phyloP scores from a whole-genome alignment of 1,140 invertebrate species.

The Apocrypta bakeri region DNA sequence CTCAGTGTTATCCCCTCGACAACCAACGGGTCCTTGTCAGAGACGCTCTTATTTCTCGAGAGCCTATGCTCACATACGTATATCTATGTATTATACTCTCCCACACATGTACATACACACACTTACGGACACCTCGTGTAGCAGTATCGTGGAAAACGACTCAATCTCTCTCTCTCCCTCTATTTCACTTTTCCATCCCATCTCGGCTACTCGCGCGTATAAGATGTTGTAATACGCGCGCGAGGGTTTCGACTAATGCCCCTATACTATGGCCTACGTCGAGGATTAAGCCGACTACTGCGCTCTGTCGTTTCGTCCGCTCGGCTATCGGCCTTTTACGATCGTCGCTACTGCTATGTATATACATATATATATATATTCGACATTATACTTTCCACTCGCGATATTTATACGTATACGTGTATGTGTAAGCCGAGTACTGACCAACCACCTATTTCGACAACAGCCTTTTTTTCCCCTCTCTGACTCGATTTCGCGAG shows the following conservation, averaged over 20 bases:
- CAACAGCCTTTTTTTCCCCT: neutral
- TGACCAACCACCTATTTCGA: neutral
- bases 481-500: neutral
- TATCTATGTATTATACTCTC: no score
- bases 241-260: slow-evolving; percentile 12
- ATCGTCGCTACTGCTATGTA: neutral
- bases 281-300: neutral
- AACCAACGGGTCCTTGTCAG: no score
- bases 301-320: neutral
- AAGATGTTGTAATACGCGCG: neutral
- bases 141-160: neutral
- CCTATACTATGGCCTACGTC: neutral
- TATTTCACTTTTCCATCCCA: slow-evolving; percentile 31
- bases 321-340: slow-evolving; percentile 13
- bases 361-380: neutral
- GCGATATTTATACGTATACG: neutral
- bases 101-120: neutral
- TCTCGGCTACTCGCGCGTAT: neutral
- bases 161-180: slow-evolving; percentile 3
- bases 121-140: neutral
- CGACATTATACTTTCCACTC: neutral
- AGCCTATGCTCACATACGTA: no score
- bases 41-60: no score
- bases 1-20: no score
- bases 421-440: no score